A percentile compares a stretch with the other conserved stretches of the same genome.
Conservation (phyloP, 1,140 invertebrate species). For the Physella acuta region DNA sequence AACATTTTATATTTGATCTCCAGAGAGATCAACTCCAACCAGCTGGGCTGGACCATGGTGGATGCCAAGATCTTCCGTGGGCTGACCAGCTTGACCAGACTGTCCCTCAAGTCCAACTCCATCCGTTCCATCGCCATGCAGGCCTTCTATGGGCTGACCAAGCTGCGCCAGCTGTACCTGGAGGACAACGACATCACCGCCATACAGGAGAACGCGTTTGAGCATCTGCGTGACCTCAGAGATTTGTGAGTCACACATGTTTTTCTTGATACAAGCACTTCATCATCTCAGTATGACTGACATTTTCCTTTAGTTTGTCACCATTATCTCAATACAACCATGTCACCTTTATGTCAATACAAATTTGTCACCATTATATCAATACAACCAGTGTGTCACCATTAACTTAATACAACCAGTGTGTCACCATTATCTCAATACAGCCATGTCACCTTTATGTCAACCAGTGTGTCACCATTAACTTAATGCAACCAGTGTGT, state of each 20-base stretch:
- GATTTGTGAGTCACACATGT: conserved; percentile 55
- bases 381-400: too few species aligned
- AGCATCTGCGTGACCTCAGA: conserved; percentile 45
- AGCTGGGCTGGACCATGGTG: conserved; percentile 86
- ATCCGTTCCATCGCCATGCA: conserved; percentile 84
- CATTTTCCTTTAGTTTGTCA: background rate
- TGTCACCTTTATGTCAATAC: conserved; percentile 72
- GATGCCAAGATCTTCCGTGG: conserved; percentile 79
- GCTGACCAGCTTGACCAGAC: conserved; percentile 70
- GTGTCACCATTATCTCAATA: too few species aligned
- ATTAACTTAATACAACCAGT: too few species aligned
- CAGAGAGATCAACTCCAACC: conserved; percentile 78
- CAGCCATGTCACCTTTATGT: too few species aligned
- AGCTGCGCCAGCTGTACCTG: conserved; percentile 37
- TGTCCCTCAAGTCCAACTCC: conserved; percentile 77
- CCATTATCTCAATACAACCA: conserved; percentile 58
- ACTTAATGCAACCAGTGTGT: too few species aligned
- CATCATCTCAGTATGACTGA: background rate
- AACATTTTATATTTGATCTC: conserved; percentile 32
- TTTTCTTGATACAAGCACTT: background rate
- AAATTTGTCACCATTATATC: too few species aligned
- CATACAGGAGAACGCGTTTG: conserved; percentile 43
- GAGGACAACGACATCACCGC: conserved; percentile 44
- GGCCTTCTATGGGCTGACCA: conserved; percentile 71
- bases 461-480: too few species aligned